Base-by-base conservation (phyloP, 2,888 invertebrate genomes). In the Drosophila parthenogenetica region DNA sequence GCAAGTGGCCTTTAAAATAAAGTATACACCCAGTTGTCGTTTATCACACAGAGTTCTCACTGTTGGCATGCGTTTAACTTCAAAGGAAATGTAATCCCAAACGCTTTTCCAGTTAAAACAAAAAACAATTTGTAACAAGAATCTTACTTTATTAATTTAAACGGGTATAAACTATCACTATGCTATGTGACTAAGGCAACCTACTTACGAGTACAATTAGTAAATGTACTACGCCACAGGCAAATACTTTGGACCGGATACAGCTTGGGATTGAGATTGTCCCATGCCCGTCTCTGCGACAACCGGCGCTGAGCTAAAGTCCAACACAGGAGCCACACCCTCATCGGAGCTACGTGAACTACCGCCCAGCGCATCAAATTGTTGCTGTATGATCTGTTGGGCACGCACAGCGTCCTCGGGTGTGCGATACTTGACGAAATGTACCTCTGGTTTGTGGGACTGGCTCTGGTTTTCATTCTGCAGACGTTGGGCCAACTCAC, bases 341-440 rank as follows among this genome's bases (percentile, higher is more conserved):
- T 89, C 90, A 53, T 90, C 78, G 2, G 89, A 85, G 61, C 77
- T 89, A 62, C 59, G 87, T 2, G 90, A 80, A 35, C 75, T 81
- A 59, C 90, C 90, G 55, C 90, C 88, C 43, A 90, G 50, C 2
- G 87, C 69, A 58, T 90, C 81, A 22, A 90, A 90, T 55, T 90
- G 90, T 54, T 88, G 81, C 73, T 90, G 90, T 48, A 90, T 90
- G 8, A 89, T 69, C 42, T 89, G 87, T 69, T 91, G 91, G 5
- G 91, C 90, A 8, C 86, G 82, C 29, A 83, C 69, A 10, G 91
- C 90, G 58, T 90, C 91, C 66, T 90, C 90, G 25, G 87, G 73
- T 0, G 90, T 91, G 64, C 90, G 89, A 69, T 90, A 90, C 61
- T 90, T 90, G 58, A 90, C 82, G 14, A 90, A 90, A 53, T 90